Evolutionary conservation across 2,888 invertebrate genomes (phyloP).

Genomic region (Drosophila helvetica): DNA sequence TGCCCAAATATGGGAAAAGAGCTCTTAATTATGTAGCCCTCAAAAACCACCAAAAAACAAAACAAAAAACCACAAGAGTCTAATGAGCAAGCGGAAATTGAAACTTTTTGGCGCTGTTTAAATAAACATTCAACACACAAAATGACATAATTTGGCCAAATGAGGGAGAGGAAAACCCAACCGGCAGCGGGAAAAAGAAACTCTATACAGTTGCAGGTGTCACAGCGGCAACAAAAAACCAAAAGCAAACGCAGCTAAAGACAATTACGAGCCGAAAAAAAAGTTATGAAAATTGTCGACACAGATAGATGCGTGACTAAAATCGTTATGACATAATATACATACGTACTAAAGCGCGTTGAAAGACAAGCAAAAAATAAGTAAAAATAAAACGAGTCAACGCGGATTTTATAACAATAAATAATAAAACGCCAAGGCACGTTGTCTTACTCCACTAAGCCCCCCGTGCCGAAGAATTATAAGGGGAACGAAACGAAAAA

Average conservation of each 20-base stretch:
- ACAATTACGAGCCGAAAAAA: slow-evolving; percentile 22
- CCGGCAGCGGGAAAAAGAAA: slow-evolving; percentile 6
- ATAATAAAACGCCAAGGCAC: slow-evolving; percentile 38
- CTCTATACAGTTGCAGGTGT: slow-evolving; percentile 24
- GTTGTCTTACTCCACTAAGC: slow-evolving; percentile 29
- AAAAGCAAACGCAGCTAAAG: slow-evolving; percentile 14
- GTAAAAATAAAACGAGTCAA: slow-evolving; percentile 23
- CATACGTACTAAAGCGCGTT: slow-evolving; percentile 17
- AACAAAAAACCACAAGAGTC: slow-evolving; percentile 22
- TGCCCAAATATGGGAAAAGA: slow-evolving; percentile 27
- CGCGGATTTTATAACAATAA: slow-evolving; percentile 51
- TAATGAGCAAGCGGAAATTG: slow-evolving; percentile 69
- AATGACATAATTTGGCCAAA: slow-evolving; percentile 63
- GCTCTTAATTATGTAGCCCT: slow-evolving; percentile 35
- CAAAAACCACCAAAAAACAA: slow-evolving; percentile 7
- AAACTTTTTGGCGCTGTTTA: slow-evolving; percentile 54
- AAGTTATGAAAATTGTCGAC: slow-evolving; percentile 45
- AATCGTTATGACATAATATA: slow-evolving; percentile 63
- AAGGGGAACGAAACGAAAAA: slow-evolving; percentile 5
- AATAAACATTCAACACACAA: slow-evolving; percentile 40
- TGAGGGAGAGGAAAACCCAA: slow-evolving; percentile 16
- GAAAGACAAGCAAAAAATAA: slow-evolving; percentile 18
- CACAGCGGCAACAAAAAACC: slow-evolving; percentile 5
- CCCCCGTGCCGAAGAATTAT: too few relatives aligned
- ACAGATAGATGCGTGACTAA: slow-evolving; percentile 62